phyloP scores from a whole-genome alignment of 1,140 invertebrate genomes.

The Zaprionus tsacasi region DNA sequence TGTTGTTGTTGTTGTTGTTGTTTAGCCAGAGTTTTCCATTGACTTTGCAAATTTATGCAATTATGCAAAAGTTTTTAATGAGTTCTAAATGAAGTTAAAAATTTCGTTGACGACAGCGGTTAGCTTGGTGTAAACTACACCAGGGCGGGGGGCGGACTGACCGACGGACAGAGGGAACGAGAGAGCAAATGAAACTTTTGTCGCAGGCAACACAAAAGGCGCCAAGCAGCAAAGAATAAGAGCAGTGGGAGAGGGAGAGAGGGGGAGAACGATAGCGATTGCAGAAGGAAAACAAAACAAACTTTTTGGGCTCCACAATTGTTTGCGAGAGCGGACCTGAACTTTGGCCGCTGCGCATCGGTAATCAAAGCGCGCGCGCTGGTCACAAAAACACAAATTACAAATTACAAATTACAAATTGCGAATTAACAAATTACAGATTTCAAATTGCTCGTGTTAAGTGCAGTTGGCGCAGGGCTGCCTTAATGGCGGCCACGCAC shows the following conservation, averaged over 20 bases:
- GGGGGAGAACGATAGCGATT: background rate
- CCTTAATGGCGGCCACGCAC: too few relatives aligned
- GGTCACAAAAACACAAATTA: constrained; percentile 28
- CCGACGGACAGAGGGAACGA: too few relatives aligned
- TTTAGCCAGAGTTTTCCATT: constrained; percentile 71
- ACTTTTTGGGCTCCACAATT: constrained; percentile 39
- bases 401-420: constrained; percentile 31
- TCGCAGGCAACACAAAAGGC: constrained; percentile 35
- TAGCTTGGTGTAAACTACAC: constrained; percentile 71
- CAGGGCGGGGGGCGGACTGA: constrained; percentile 31
- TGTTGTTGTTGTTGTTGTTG: constrained; percentile 4
- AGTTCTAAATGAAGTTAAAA: constrained; percentile 81
- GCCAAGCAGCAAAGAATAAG: constrained; percentile 2
- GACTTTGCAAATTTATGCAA: constrained; percentile 82
- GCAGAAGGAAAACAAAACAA: background rate
- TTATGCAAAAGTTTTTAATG: constrained; percentile 82
- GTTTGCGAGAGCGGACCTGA: constrained; percentile 9
- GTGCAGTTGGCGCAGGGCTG: background rate
- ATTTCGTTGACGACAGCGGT: constrained; percentile 71
- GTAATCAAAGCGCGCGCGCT: constrained; percentile 41
- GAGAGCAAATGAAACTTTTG: constrained; percentile 62
- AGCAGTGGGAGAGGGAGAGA: background rate
- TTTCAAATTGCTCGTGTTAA: constrained; percentile 18
- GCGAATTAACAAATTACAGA: constrained; percentile 21
- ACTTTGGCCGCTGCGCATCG: constrained; percentile 33